These are phyloP conservation scores for Myotis vivesi DNA, from an alignment of 2,797 vertebrate species.

Conservation along the genomic window DNA sequence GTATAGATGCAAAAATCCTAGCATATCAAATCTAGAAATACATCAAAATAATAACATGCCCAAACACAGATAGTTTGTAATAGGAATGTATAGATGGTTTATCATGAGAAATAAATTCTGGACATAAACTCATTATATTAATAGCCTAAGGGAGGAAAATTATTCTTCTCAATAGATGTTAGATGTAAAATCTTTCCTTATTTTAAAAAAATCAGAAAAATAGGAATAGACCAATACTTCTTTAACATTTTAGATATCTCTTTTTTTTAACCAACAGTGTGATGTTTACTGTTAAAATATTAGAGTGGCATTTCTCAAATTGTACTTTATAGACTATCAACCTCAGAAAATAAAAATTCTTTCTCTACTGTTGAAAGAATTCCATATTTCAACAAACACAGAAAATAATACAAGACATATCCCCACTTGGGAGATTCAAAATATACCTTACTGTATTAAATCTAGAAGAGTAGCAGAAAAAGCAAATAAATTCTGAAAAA, in stretches of 20 bases:
- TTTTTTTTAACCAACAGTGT: not conserved
- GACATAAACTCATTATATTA: not conserved
- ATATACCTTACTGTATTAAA: not conserved
- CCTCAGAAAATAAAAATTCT: constrained; percentile 18
- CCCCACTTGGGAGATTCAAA: not conserved
- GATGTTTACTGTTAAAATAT: not conserved
- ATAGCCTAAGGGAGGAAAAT: not conserved
- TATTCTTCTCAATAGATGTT: not conserved
- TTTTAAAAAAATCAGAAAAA: not conserved
- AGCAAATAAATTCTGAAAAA: constrained; percentile 41
- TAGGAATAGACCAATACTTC: not conserved
- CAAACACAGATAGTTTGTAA: not conserved
- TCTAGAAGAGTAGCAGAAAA: constrained; percentile 8
- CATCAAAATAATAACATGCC: not conserved
- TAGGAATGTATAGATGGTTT: not conserved
- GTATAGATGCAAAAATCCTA: not conserved
- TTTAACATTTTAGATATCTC: not conserved
- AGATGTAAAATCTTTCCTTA: constrained; percentile 13
- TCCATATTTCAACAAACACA: constrained; percentile 10
- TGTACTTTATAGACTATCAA: not conserved
- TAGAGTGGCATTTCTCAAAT: not conserved
- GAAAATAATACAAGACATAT: not conserved
- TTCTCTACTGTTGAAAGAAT: not conserved
- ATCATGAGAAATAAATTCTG: not conserved
- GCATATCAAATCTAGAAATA: not conserved